Evolutionary conservation across 2,888 invertebrate species (phyloP), one percentile per base, ranked within the genome.

Genomic region (Caenorhabditis parvicauda): DNA sequence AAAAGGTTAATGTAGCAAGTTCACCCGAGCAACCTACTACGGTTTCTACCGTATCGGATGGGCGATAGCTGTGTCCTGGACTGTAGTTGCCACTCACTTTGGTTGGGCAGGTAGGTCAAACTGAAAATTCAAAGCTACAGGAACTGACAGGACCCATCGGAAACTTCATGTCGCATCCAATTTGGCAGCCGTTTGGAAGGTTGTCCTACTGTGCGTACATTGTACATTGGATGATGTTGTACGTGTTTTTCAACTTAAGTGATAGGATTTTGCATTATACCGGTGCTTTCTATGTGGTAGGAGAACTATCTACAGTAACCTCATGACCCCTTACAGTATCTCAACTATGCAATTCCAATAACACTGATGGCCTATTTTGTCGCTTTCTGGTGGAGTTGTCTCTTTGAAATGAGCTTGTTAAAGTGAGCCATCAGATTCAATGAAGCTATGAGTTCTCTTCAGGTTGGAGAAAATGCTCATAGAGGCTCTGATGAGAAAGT

Each of bases 171-270:
- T 59, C 63, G 7, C 66, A 67, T 58, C 59, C 64, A 4, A 58
- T 65, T 6, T 74, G 74, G 74, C 86, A 90, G 75, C 93, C 94
- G 0, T 85, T 95, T 48, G 91, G 92, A 76, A 86, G 92, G 51
- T 86, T 94, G 61, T 91, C 93, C 2, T 95, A 92, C 84, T 90
- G 92, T 83, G 90, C 92, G 29, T 95, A 93, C 84, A 87, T 95
- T 27, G 63, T 70, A 1, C 75, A 75, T 32, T 61, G 51, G 56
- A 51, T 65, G 46, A 44, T 59, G n/a, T n/a, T 68, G 25, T 60
- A 54, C 32, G 58, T 59, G 28, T 64, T 50, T 35, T n/a, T 63
- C 43, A 60, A 58, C 29, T 28, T 65, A 7, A 49, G 58, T 5
- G 58, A 59, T 28, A 25, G 53, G 4, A 61, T 59, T 0, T 17